phyloP scores from a whole-genome alignment of 2,113 vertebrate genomes.

The Boulengeromyrus knoepffleri region DNA sequence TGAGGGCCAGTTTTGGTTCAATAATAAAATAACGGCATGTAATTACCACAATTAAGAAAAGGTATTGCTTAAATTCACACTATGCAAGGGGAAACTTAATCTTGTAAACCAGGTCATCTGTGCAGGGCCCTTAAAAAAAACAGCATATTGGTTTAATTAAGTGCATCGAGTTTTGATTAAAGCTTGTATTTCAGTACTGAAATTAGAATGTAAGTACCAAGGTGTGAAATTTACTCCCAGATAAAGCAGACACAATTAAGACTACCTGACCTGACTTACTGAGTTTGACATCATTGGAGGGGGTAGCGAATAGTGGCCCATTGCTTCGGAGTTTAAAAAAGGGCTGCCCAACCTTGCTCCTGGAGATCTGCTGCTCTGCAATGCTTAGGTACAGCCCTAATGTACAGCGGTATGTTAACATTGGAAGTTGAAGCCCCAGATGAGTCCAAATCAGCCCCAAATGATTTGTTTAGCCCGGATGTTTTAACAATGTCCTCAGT shows the following conservation, averaged over 20 bases:
- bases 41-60: constrained; percentile 6
- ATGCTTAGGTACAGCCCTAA: not conserved
- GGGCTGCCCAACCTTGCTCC: not conserved
- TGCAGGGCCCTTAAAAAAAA: constrained; percentile 22
- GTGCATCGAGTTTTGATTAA: constrained; percentile 5
- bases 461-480: not conserved
- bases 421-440: not conserved
- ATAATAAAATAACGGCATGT: constrained; percentile 4
- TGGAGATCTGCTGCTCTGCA: not conserved
- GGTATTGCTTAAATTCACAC: constrained; percentile 17
- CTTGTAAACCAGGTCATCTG: constrained; percentile 22
- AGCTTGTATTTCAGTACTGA: not conserved
- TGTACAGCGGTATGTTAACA: not conserved
- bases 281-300: not conserved
- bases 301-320: not conserved
- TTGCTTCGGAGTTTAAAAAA: not conserved
- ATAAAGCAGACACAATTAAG: not conserved
- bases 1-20: not conserved
- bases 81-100: constrained; percentile 8
- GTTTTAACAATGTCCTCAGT: not conserved
- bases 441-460: not conserved
- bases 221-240: not conserved
- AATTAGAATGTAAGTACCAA: not conserved
- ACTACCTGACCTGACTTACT: not conserved
- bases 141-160: constrained; percentile 13